phyloP scores from a whole-genome alignment of 1,140 invertebrate genomes.

The Drosophila murphyi region DNA sequence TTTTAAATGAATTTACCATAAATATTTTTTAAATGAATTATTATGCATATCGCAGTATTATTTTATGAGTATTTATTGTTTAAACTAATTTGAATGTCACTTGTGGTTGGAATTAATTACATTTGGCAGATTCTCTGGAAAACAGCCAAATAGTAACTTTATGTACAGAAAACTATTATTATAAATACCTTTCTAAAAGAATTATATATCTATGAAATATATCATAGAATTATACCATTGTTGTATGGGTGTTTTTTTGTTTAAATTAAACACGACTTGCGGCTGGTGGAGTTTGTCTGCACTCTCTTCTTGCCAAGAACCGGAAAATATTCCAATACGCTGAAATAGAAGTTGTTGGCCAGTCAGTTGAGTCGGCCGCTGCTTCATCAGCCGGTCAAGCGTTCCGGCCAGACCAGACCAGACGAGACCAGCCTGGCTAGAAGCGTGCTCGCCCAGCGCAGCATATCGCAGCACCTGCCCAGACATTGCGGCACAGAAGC shows the following conservation, averaged over 20 bases:
- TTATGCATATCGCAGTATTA: background rate
- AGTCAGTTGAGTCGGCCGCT: slow-evolving; percentile 66
- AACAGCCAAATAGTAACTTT: no score
- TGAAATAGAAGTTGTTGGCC: slow-evolving; percentile 46
- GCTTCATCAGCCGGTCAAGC: slow-evolving; percentile 62
- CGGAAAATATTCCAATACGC: slow-evolving; percentile 64
- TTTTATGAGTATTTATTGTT: background rate
- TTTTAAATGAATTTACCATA: slow-evolving; percentile 8
- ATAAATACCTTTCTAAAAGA: no score
- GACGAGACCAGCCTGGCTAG: slow-evolving; percentile 18
- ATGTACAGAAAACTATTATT: no score
- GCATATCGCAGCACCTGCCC: slow-evolving; percentile 16
- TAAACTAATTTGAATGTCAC: no score
- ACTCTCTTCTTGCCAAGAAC: slow-evolving; percentile 68
- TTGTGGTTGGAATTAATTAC: no score
- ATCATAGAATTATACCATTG: no score
- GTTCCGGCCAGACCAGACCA: slow-evolving; percentile 56
- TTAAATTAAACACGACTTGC: no score
- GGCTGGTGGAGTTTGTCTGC: slow-evolving; percentile 17
- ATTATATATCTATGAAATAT: no score
- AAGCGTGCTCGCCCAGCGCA: slow-evolving; percentile 45
- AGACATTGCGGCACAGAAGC: slow-evolving; percentile 76
- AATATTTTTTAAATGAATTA: slow-evolving; percentile 8
- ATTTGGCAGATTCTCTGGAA: no score
- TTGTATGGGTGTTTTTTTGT: no score